Evolutionary conservation across 2,888 invertebrate species (phyloP).

Genomic region (Aplocera efformata): DNA sequence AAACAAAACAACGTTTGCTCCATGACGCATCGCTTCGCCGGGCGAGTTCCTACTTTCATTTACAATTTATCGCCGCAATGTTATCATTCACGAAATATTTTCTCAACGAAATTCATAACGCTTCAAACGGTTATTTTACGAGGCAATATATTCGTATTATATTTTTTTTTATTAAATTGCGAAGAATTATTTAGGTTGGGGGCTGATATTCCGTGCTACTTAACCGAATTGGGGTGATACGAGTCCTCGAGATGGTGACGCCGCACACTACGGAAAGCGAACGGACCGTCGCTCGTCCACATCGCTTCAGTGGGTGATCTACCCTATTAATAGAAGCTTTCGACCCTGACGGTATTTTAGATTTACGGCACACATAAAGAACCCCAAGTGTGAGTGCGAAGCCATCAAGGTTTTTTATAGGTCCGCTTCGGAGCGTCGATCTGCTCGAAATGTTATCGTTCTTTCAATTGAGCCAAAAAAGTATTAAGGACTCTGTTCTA

Average conservation of each 20-base stretch:
- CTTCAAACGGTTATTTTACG: slow-evolving; percentile 28
- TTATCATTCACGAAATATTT: slow-evolving; percentile 11
- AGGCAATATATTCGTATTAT: slow-evolving; percentile 22
- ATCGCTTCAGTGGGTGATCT: slow-evolving; percentile 34
- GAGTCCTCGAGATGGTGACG: slow-evolving; percentile 5
- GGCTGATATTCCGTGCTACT: slow-evolving; percentile 29
- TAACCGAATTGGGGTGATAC: slow-evolving; percentile 5
- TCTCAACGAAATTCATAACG: slow-evolving; percentile 8
- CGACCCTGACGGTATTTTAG: slow-evolving; percentile 44
- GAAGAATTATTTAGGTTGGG: slow-evolving; percentile 25
- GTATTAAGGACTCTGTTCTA: too few species aligned
- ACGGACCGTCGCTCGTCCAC: slow-evolving; percentile 25
- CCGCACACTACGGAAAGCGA: slow-evolving; percentile 11
- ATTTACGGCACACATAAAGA: slow-evolving; percentile 39
- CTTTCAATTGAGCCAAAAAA: slow-evolving; percentile 8
- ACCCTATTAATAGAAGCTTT: slow-evolving; percentile 52
- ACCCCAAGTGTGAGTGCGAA: slow-evolving; percentile 27
- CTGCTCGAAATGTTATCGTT: slow-evolving; percentile 7
- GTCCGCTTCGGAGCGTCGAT: slow-evolving; percentile 3
- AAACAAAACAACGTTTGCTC: slow-evolving; percentile 43
- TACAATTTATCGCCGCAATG: slow-evolving; percentile 14
- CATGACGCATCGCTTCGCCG: slow-evolving; percentile 27
- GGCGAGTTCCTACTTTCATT: slow-evolving; percentile 29
- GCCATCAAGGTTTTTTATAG: slow-evolving; percentile 25
- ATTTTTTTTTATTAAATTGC: slow-evolving; percentile 26